Evolutionary conservation across 2,113 vertebrate species (phyloP).

Genomic region (Benthochromis sp.): DNA sequence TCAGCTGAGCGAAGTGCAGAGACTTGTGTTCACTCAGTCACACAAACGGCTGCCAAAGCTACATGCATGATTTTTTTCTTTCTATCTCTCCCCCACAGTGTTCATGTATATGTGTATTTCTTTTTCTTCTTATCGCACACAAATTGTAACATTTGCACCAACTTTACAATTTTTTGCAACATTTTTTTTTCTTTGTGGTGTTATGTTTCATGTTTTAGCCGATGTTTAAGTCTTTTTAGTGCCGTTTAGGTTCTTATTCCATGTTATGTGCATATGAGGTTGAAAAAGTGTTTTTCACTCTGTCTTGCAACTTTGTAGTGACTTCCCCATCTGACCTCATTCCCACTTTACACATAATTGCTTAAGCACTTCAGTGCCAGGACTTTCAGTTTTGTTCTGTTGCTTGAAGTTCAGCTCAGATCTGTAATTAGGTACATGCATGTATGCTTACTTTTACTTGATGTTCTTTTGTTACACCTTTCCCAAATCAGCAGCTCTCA

Average conservation of each 20-base stretch:
- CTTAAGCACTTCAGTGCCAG: background rate
- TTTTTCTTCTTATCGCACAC: background rate
- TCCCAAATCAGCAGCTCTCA: background rate
- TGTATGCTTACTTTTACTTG: background rate
- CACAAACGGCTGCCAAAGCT: background rate
- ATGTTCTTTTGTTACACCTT: background rate
- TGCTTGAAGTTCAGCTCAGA: background rate
- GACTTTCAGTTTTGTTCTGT: background rate
- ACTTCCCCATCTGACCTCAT: background rate
- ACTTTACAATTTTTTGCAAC: background rate
- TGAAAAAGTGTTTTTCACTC: background rate
- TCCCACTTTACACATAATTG: background rate
- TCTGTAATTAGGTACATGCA: background rate
- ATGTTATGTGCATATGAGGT: background rate
- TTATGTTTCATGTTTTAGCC: background rate
- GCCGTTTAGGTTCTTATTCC: background rate
- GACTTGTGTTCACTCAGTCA: background rate
- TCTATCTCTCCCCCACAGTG: background rate
- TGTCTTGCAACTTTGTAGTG: background rate
- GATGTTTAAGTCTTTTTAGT: background rate
- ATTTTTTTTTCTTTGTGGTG: background rate
- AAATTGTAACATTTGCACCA: background rate
- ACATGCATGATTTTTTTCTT: background rate
- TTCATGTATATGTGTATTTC: background rate
- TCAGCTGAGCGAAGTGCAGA: constrained; percentile 21